Conservation (phyloP, 2,888 invertebrate genomes). For the Ptilodon capucinus region DNA sequence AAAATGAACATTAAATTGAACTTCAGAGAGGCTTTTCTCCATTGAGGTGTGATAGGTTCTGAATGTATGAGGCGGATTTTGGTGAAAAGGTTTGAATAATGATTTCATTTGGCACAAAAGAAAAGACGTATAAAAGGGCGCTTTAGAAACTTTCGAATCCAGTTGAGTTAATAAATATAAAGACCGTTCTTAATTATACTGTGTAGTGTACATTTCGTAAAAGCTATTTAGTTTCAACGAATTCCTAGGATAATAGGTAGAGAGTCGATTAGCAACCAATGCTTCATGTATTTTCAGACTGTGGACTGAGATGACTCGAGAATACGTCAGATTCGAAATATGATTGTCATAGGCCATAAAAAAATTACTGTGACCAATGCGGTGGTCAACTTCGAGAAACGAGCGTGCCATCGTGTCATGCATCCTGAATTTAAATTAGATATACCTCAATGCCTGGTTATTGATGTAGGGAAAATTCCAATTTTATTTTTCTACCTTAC, state of each 20-base stretch:
- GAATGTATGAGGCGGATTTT: slow-evolving; percentile 9
- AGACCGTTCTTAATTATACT: not conserved
- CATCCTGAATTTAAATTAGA: slow-evolving; percentile 24
- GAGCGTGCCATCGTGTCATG: slow-evolving; percentile 2
- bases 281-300: too few species aligned
- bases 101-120: slow-evolving; percentile 4
- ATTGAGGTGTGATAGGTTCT: slow-evolving; percentile 10
- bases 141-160: not conserved
- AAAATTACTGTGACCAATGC: slow-evolving; percentile 26
- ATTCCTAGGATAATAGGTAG: too few species aligned
- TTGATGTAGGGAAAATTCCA: not conserved
- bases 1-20: slow-evolving; percentile 23
- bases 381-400: slow-evolving; percentile 12
- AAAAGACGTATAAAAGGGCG: slow-evolving; percentile 5
- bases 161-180: slow-evolving; percentile 7
- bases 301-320: too few species aligned
- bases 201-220: too few species aligned
- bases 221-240: too few species aligned
- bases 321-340: slow-evolving; percentile 1
- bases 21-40: slow-evolving; percentile 13
- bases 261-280: too few species aligned
- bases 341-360: slow-evolving; percentile 30
- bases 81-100: slow-evolving; percentile 21
- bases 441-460: slow-evolving; percentile 5
- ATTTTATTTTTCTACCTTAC: not conserved